A percentile compares a stretch with the other conserved stretches of the same genome.
These are phyloP conservation scores for Mastigias papua DNA, from an alignment of 30 jellyfish, hydroid and myxozoan species.

Conservation along the genomic window DNA sequence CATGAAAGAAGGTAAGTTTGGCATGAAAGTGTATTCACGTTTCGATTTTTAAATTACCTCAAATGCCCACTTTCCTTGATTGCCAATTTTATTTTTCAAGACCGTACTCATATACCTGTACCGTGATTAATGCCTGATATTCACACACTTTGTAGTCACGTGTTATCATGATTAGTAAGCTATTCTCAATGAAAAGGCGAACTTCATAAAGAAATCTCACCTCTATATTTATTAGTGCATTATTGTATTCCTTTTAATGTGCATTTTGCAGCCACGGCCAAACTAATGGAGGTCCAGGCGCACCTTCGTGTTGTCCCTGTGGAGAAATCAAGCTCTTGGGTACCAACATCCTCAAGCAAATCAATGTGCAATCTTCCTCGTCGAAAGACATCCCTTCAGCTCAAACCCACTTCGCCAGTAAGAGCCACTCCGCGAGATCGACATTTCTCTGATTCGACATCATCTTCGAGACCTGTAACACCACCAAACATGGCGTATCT, in stretches of 20 bases:
- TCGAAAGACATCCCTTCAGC: slow-evolving; percentile 42
- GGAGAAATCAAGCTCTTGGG: slow-evolving; percentile 35
- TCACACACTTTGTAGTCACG: background rate
- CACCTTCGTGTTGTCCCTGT: slow-evolving; percentile 78
- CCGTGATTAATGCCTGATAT: background rate
- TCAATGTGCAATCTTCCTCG: slow-evolving; percentile 57
- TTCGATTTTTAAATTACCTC: no score
- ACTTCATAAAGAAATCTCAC: no score
- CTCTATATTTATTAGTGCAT: no score
- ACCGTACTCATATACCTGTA: no score
- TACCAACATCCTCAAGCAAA: slow-evolving; percentile 14
- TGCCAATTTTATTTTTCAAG: background rate
- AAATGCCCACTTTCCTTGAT: no score
- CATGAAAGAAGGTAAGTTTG: slow-evolving; percentile 75
- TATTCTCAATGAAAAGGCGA: no score
- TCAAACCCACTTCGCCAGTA: slow-evolving; percentile 26
- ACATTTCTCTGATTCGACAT: slow-evolving; percentile 37
- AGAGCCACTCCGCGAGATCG: slow-evolving; percentile 20
- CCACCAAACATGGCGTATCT: slow-evolving; percentile 85
- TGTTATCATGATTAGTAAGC: no score
- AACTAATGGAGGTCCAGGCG: slow-evolving; percentile 54
- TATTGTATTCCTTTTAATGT: no score
- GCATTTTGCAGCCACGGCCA: slow-evolving; percentile 59
- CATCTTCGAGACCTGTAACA: slow-evolving; percentile 35
- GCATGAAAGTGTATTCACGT: background rate